Evolutionary conservation across 2,888 invertebrate genomes (phyloP), one percentile per base, ranked within the genome.

Genomic region (Lithophane socia): DNA sequence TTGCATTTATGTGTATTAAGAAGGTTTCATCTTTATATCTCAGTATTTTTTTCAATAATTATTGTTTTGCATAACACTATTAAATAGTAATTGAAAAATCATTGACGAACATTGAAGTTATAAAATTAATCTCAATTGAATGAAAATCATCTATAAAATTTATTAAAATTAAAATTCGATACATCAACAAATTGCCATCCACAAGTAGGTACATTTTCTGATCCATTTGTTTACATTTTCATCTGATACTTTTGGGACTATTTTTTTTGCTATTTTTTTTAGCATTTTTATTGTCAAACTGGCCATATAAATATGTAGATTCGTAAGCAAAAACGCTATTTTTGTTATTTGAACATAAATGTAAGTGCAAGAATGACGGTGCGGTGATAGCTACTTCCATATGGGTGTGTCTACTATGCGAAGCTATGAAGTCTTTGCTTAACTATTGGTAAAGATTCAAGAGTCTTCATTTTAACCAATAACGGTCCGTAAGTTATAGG

Each of bases 311-410:
- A 37, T 37, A 37, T 37, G 37, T 37, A 37, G 37, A 37, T 37
- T 37, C 37, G 37, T 37, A 5, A 37, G 37, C 37, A 37, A 37
- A 37, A 92, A 90, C 89, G 90, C 87, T 73, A 42, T 66, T 81
- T 77, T 80, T 87, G 80, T 87, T 85, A 82, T 80, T 66, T 86
- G 49, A 81, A 80, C 64, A 56, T 82, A 69, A 85, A 85, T 65
- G 37, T 86, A 87, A 87, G 86, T 89, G 89, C 85, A 87, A 87
- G 73, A 85, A 83, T 79, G 29, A 29, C 1, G 29, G 29, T 29
- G 29, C 29, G 29, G 29, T 37, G 37, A 37, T 37, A 37, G 37
- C 4, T 37, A 37, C 4, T 37, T 37, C 37, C 5, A 37, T 37
- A 37, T 37, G 37, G 37, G 5, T 4, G 4, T 3, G 37, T 37